A percentile compares a stretch with the other conserved stretches of the same genome.
Conservation (phyloP, 2,113 vertebrate genomes). For the Xyrauchen texanus region DNA sequence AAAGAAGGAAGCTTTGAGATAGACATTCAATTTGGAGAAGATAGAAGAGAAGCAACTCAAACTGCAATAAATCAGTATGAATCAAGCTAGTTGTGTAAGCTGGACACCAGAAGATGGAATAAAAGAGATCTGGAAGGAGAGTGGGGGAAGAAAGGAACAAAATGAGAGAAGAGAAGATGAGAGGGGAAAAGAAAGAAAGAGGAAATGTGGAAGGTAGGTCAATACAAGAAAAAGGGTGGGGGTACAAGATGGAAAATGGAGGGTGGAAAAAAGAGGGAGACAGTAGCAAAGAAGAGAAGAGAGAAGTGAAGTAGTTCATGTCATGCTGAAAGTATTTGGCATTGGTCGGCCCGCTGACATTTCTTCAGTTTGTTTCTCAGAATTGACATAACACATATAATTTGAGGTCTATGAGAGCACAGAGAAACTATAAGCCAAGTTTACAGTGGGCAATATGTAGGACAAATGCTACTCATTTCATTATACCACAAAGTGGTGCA, state of each 20-base stretch:
- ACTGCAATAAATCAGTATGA: not conserved
- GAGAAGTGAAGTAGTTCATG: constrained; percentile 74
- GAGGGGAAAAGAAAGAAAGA: not conserved
- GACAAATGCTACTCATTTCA: constrained; percentile 37
- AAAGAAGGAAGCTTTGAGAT: no score
- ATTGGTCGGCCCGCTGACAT: constrained; percentile 55
- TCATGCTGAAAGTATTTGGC: constrained; percentile 88
- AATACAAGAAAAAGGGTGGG: not conserved
- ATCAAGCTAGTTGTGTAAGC: not conserved
- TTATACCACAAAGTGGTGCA: constrained; percentile 12
- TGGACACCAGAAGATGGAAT: not conserved
- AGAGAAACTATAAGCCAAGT: constrained; percentile 38
- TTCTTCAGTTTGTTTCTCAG: constrained; percentile 66
- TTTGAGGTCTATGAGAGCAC: constrained; percentile 71
- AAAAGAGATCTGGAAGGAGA: not conserved
- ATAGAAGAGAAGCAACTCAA: no score
- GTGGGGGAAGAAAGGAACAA: constrained; percentile 55
- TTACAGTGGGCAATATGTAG: constrained; percentile 44
- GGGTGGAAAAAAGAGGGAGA: constrained; percentile 28
- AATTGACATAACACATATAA: constrained; percentile 78
- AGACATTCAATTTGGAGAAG: no score
- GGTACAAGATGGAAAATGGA: not conserved
- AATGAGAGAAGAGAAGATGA: constrained; percentile 70
- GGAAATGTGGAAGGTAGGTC: not conserved
- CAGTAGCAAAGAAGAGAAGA: constrained; percentile 71